Evolutionary conservation across 2,797 vertebrate genomes (phyloP), one percentile per base, ranked within the genome.

Genomic region (Cyclopterus lumpus): DNA sequence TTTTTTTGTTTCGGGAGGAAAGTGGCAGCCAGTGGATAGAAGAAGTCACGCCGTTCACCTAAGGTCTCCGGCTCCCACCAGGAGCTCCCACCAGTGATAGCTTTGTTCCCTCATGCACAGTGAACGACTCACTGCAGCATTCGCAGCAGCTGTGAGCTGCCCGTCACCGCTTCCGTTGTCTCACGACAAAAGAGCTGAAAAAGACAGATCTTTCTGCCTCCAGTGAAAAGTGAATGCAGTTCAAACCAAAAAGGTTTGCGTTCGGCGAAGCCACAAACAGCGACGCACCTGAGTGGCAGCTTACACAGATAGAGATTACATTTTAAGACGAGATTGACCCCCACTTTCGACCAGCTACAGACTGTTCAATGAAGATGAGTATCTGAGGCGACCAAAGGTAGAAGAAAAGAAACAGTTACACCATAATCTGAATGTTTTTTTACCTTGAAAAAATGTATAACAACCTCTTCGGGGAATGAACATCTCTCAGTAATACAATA

Each of bases 11-110:
- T 36, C 51, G 49, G 69, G 59, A 20, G 36, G 10, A 57, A 74
- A 81, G 81, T 65, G 73, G 28, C 77, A 83, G 83, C 57, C 60
- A 53, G 63, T 73, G 34, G 60, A 87, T 54, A 73, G 67, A 89
- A 83, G 36, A 79, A 62, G 20, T 82, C 70, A 70, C 20, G 5
- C 5, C 15, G 54, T 69, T 82, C 63, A 67, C 46, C 18, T 8
- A 75, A 79, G 80, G 61, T 79, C 77, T 86, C 75, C 65, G 51
- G 67, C 79, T 81, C 77, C 75, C 82, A 82, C 71, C 73, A 79
- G 88, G 55, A 78, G 67, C 79, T 83, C 77, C 75, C 82, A 80
- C 66, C 73, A 75, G 88, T 73, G 75, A 81, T 64, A 44, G 7
- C 73, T 74, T 57, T 58, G 68, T 71, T 83, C 67, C 75, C 69